Conservation (phyloP, 1,140 invertebrate genomes). For the Pseudomyrmex gracilis region DNA sequence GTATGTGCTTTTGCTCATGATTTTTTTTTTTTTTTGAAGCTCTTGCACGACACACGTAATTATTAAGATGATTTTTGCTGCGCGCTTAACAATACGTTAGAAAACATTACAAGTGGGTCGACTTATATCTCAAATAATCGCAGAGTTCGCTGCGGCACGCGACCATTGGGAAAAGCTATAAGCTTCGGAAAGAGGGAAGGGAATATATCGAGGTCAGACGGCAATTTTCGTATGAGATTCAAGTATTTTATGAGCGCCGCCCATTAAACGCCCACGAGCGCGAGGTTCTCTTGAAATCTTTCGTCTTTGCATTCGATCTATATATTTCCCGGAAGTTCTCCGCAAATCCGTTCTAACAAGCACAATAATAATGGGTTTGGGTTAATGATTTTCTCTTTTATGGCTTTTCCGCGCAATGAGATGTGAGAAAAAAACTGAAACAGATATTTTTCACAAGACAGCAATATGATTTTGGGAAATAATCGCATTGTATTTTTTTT, state of each 20-base stretch:
- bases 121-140: conserved; percentile 67
- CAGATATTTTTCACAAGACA: no score
- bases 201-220: conserved; percentile 51
- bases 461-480: no score
- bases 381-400: conserved; percentile 2
- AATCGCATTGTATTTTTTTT: no score
- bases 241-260: conserved; percentile 56
- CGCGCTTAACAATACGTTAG: conserved; percentile 24
- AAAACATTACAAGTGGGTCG: conserved; percentile 64
- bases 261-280: conserved; percentile 53
- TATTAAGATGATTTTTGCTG: conserved; percentile 37
- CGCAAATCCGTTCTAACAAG: conserved; percentile 57
- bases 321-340: conserved; percentile 49
- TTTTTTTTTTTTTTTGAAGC: neutral
- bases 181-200: neutral
- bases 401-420: neutral
- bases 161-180: conserved; percentile 3
- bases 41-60: neutral
- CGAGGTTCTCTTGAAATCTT: conserved; percentile 8
- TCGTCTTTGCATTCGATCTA: conserved; percentile 9
- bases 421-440: no score
- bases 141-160: conserved; percentile 53
- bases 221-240: conserved; percentile 64
- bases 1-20: neutral
- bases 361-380: neutral